A percentile compares a stretch with the other conserved stretches of the same genome.
Conservation (phyloP, 2,888 invertebrate species). For the Drosophila siamana region DNA sequence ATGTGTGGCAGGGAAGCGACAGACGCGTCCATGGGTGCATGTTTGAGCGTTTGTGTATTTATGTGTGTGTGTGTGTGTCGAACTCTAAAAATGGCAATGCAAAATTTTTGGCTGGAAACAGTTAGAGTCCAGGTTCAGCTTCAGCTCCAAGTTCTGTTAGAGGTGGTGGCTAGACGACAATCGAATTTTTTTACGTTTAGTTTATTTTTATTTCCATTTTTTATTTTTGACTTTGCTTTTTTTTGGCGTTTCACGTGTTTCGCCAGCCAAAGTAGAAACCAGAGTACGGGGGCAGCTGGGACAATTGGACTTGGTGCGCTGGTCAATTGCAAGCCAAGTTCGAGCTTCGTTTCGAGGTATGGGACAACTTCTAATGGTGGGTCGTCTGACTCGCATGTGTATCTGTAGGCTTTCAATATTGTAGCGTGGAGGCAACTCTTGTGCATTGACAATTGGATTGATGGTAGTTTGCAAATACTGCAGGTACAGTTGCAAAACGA, state of each 20-base stretch:
- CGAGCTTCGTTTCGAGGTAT: slow-evolving; percentile 37
- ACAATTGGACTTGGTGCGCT: slow-evolving; percentile 74
- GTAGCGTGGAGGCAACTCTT: slow-evolving; percentile 31
- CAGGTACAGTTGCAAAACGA: slow-evolving; percentile 46
- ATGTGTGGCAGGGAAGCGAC: too few relatives aligned
- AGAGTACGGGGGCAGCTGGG: slow-evolving; percentile 29
- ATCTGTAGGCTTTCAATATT: slow-evolving; percentile 43
- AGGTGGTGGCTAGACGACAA: slow-evolving; percentile 71
- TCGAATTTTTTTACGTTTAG: slow-evolving; percentile 60
- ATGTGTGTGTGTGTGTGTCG: slow-evolving; percentile 24
- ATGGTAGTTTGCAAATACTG: slow-evolving; percentile 45
- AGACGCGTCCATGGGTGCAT: too few relatives aligned
- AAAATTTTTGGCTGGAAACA: slow-evolving; percentile 57
- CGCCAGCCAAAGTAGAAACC: not conserved
- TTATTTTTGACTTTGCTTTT: slow-evolving; percentile 6
- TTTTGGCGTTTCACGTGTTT: slow-evolving; percentile 35
- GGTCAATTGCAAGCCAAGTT: slow-evolving; percentile 80
- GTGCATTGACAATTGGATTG: slow-evolving; percentile 49
- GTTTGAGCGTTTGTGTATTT: not conserved
- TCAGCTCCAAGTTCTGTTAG: slow-evolving; percentile 15
- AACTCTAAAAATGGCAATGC: slow-evolving; percentile 77
- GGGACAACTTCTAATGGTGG: slow-evolving; percentile 48
- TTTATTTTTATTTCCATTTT: slow-evolving; percentile 44
- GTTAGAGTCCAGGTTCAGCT: slow-evolving; percentile 41
- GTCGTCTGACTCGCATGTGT: slow-evolving; percentile 10